Evolutionary conservation across 2,888 invertebrate species (phyloP), one percentile per base, ranked within the genome.

Genomic region (Drosophila atripex): DNA sequence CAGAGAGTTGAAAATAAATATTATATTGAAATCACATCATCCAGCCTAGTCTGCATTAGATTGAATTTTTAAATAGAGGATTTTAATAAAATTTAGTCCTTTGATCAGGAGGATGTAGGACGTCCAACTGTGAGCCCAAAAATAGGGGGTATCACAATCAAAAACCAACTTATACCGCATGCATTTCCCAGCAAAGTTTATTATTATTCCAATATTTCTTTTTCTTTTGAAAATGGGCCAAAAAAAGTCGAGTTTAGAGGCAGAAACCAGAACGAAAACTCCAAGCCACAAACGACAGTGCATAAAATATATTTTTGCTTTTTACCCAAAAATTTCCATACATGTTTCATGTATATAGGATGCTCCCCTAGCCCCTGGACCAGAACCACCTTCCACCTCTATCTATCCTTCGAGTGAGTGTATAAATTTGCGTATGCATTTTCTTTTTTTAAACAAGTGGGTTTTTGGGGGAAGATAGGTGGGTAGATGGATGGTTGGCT

Each of bases 401-500:
- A 35, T 35, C 32, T 32, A 53, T 63, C 46, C 53, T 35, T 7
- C 32, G 18, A 23, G 30, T 14, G 38, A 72, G 64, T 79, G 79
- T 83, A 83, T 86, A 83, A 83, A 83, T 83, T 83, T 83, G 86
- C 80, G 86, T 82, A 76, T 86, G 86, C 80, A 80, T 70, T 80
- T 80, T 80, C 70, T 60, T 55, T 28, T 30, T 30, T 32, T 7
- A 2, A 8, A 8, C 11, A 47, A n/a, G n/a, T n/a, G n/a, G 18
- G 18, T 18, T 18, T 18, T 18, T 1, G 18, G 18, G 18, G 18
- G 18, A 18, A 18, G 18, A 3, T 9, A 45, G 25, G 30, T 9
- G n/a, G 41, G 47, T 14, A 32, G 39, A 3, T 9, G 52, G 25
- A 21, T 9, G 43, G 18, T 14, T 14, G 25, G 11, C 14, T 45